Base-by-base conservation (phyloP, 2,113 vertebrate genomes). In the Falcunculus frontatus region DNA sequence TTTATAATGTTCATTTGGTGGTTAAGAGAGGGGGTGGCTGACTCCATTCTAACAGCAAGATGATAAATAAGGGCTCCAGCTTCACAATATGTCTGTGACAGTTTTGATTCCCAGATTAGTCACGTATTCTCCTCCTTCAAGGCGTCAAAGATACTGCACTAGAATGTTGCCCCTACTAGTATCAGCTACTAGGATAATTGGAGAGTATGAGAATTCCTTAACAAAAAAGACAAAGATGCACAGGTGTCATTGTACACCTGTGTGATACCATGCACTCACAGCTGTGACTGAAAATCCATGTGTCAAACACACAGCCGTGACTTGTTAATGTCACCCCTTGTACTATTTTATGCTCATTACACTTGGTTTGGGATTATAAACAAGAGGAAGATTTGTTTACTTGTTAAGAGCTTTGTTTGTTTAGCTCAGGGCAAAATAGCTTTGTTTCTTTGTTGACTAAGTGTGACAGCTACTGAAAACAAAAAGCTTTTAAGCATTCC, bases 41-140 rank as follows among this genome's bases (percentile, higher is more conserved):
- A 27, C 39, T 57, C 19, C 1, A 0, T 63, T 80, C n/a, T 52
- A 59, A 25, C 3, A 77, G 32, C 17, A 21, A 63, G 27, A 73
- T 4, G 29, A 42, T 32, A 49, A 63, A 18, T 16, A 77, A 64
- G 35, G 78, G 14, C 27, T 59, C 32, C 39, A 81, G 1, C 6
- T 53, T 57, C 2, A 1, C 5, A 35, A 11, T 9, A 27, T 14
- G 15, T 10, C 29, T 47, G 27, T 1, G 0, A 35, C 6, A 0
- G 21, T 39, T 35, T 78, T 2, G 1, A 55, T 69, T 78, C 23
- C 9, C 5, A 11, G 13, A 49, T 65, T 35, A 73, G 5, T 33
- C 6, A n/a, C 2, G 1, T 7, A 1, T 47, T 59, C 4, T 37
- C 4, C 18, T 47, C 33, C 17, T 75, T 55, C 47, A 55, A 73